A percentile compares a stretch with the other conserved stretches of the same genome.
phyloP scores from a whole-genome alignment of 2,888 invertebrate species.

The Stomorhina lunata region DNA sequence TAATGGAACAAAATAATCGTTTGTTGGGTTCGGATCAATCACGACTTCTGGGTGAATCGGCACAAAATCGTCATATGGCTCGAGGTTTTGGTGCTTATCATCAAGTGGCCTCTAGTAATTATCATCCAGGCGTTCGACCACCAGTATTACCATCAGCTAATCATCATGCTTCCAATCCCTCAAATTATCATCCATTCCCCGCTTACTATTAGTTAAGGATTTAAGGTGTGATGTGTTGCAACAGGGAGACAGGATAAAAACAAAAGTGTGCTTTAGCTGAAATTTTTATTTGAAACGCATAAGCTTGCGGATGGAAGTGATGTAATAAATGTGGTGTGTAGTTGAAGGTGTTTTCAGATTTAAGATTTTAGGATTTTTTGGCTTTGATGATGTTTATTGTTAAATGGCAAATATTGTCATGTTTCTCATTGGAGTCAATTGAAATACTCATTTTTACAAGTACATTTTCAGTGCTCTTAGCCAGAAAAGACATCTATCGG shows the following conservation, averaged over 20 bases:
- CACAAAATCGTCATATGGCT: slow-evolving; percentile 80
- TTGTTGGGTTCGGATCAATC: slow-evolving; percentile 78
- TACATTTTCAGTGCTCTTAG: no score
- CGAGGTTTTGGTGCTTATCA: slow-evolving; percentile 80
- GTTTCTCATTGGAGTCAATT: no score
- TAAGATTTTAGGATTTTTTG: not conserved
- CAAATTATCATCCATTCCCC: slow-evolving; percentile 80
- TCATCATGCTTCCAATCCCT: slow-evolving; percentile 80
- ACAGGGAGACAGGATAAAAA: not conserved
- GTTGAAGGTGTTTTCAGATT: not conserved
- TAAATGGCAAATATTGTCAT: no score
- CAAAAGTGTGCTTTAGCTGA: not conserved
- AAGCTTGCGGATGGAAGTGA: not conserved
- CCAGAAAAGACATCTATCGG: no score
- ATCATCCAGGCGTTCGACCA: slow-evolving; percentile 79
- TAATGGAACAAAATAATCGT: slow-evolving; percentile 80
- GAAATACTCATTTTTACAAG: no score
- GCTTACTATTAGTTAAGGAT: slow-evolving; percentile 77
- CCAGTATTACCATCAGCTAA: slow-evolving; percentile 78
- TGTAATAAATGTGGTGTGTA: not conserved
- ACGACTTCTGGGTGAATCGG: slow-evolving; percentile 77
- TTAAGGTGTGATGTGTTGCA: slow-evolving; percentile 31
- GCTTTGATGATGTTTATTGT: not conserved
- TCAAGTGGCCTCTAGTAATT: slow-evolving; percentile 79
- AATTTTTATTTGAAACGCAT: not conserved